Conservation (phyloP, 2,888 invertebrate genomes). For the Dynastes hyllus region DNA sequence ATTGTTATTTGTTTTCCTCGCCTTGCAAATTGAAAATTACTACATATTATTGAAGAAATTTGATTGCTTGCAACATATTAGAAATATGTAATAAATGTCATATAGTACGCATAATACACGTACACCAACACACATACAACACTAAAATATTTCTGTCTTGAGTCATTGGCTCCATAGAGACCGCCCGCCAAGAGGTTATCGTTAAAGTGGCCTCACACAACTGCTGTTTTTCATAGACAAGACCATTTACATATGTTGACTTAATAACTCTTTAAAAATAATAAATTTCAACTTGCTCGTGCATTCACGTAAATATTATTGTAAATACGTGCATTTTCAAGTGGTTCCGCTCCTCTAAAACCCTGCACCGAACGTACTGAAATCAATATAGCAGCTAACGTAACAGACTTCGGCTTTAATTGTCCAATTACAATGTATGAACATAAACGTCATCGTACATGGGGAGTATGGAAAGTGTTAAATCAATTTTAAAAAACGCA, state of each 20-base stretch:
- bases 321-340: constrained; percentile 8
- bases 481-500: constrained; percentile 17
- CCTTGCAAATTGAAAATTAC: too few relatives aligned
- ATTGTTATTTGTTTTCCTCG: too few relatives aligned
- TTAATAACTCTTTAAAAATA: constrained; percentile 42
- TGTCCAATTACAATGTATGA: not conserved
- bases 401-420: not conserved
- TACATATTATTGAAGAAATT: too few relatives aligned
- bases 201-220: constrained; percentile 46
- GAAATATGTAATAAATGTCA: too few relatives aligned
- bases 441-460: not conserved
- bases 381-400: not conserved
- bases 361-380: not conserved
- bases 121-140: not conserved
- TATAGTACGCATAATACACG: not conserved
- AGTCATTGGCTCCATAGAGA: constrained; percentile 41
- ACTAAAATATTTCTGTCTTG: constrained; percentile 46
- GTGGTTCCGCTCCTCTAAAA: not conserved
- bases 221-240: constrained; percentile 32
- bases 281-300: constrained; percentile 24
- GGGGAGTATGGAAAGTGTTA: not conserved
- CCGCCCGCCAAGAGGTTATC: constrained; percentile 46
- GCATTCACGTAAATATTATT: constrained; percentile 30
- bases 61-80: too few relatives aligned
- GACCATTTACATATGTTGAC: constrained; percentile 37